phyloP scores from a whole-genome alignment of 2,888 invertebrate genomes.

The Erebia palarica region DNA sequence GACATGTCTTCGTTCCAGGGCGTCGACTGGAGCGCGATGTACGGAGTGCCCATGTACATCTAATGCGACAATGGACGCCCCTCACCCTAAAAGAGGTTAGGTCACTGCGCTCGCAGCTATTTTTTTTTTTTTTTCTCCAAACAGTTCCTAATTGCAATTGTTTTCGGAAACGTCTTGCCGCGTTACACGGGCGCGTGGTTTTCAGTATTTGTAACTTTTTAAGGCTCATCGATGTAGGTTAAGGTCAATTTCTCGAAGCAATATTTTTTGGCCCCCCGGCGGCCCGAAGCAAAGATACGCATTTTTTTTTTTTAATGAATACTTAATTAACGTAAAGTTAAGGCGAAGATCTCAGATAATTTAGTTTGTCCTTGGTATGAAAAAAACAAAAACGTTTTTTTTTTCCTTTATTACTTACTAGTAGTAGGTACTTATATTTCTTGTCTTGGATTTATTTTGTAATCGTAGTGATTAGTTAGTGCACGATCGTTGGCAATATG shows the following conservation, averaged over 20 bases:
- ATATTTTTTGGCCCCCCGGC: slow-evolving; percentile 49
- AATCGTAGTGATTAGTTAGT: slow-evolving; percentile 54
- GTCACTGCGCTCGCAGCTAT: slow-evolving; percentile 45
- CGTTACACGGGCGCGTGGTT: slow-evolving; percentile 38
- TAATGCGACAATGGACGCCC: slow-evolving; percentile 65
- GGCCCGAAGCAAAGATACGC: slow-evolving; percentile 70
- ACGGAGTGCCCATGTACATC: slow-evolving; percentile 96
- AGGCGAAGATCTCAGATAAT: slow-evolving; percentile 79
- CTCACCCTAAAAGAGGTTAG: slow-evolving; percentile 52
- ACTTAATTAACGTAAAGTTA: slow-evolving; percentile 43
- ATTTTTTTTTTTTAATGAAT: slow-evolving; percentile 69
- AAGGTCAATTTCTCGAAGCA: slow-evolving; percentile 59
- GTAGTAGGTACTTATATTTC: slow-evolving; percentile 46
- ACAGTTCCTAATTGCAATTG: slow-evolving; percentile 61
- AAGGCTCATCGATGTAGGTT: slow-evolving; percentile 59
- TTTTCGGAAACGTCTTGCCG: slow-evolving; percentile 54
- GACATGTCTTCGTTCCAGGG: slow-evolving; percentile 97
- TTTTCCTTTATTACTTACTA: slow-evolving; percentile 16
- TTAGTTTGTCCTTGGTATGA: slow-evolving; percentile 59
- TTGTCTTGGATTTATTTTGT: slow-evolving; percentile 57
- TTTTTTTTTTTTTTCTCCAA: slow-evolving; percentile 48
- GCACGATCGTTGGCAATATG: slow-evolving; percentile 74
- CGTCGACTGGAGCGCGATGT: slow-evolving; percentile 95
- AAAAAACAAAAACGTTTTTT: slow-evolving; percentile 35
- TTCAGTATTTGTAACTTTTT: slow-evolving; percentile 45